These are phyloP conservation scores for Ormyrus nitidulus DNA, from an alignment of 2,888 invertebrate genomes.

Conservation along the genomic window DNA sequence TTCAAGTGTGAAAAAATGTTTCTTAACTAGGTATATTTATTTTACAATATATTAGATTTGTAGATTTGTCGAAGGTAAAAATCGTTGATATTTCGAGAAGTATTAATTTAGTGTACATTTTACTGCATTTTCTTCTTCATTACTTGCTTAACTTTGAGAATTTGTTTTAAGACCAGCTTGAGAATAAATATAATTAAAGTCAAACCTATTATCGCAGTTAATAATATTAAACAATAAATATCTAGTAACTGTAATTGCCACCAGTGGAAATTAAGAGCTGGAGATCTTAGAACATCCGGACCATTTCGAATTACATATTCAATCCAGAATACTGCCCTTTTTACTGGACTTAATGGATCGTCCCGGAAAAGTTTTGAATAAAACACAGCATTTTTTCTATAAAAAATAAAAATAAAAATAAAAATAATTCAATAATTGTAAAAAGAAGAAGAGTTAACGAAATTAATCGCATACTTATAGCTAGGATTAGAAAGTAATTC, in stretches of 20 bases:
- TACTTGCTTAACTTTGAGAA: no score
- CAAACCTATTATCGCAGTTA: background rate
- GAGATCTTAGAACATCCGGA: conserved; percentile 61
- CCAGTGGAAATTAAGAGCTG: conserved; percentile 61
- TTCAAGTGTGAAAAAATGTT: no score
- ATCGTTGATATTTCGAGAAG: no score
- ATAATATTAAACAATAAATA: conserved; percentile 59
- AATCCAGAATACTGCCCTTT: conserved; percentile 65
- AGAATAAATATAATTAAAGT: background rate
- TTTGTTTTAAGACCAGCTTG: no score
- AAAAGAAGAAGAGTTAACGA: background rate
- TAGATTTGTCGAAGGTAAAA: no score
- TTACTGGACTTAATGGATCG: conserved; percentile 62
- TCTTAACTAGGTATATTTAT: no score
- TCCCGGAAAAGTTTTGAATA: conserved; percentile 62
- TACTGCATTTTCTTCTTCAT: no score
- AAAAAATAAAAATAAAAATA: conserved; percentile 13
- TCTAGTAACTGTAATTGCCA: conserved; percentile 66
- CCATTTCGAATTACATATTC: conserved; percentile 68
- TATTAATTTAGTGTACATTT: no score
- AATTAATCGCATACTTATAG: conserved; percentile 62
- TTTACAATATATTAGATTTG: no score
- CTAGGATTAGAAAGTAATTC: conserved; percentile 63
- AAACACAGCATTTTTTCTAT: conserved; percentile 52
- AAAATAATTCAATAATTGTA: background rate